Conservation (phyloP, 2,888 invertebrate species). For the Galerucella nymphaeae region DNA sequence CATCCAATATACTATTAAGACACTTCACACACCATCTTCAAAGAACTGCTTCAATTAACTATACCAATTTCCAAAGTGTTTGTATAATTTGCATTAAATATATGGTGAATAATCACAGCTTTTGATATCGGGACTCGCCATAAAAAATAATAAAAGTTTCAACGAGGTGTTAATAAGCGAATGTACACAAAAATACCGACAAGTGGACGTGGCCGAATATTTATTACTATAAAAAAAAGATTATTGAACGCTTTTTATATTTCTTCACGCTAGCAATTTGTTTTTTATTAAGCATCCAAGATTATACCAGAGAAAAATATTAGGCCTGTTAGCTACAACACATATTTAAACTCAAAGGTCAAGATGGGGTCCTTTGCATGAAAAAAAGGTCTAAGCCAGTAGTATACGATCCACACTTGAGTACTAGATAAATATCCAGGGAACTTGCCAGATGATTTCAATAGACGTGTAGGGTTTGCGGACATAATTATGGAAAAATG, state of each 20-base stretch:
- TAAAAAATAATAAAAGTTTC: constrained; percentile 21
- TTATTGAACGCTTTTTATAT: not conserved
- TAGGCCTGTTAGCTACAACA: too few species aligned
- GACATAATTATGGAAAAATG: too few species aligned
- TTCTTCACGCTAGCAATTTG: not conserved
- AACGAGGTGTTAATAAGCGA: constrained; percentile 38
- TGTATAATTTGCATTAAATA: constrained; percentile 15
- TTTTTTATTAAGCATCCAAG: not conserved
- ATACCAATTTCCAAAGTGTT: constrained; percentile 11
- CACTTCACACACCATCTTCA: constrained; percentile 15
- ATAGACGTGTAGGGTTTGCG: too few species aligned
- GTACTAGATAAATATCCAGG: too few species aligned
- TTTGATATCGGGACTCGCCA: not conserved
- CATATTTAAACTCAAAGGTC: too few species aligned
- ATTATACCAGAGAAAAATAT: not conserved
- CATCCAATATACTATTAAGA: constrained; percentile 7
- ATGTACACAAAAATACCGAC: not conserved
- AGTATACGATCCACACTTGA: too few species aligned
- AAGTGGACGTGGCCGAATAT: not conserved
- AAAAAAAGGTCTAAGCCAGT: too few species aligned
- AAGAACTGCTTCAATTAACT: not conserved
- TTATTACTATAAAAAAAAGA: not conserved
- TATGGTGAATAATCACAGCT: constrained; percentile 7
- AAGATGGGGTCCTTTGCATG: too few species aligned
- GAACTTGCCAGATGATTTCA: too few species aligned